These are phyloP conservation scores for Hirtodrosophila confusa DNA, from an alignment of 2,888 invertebrate species.

Conservation along the genomic window DNA sequence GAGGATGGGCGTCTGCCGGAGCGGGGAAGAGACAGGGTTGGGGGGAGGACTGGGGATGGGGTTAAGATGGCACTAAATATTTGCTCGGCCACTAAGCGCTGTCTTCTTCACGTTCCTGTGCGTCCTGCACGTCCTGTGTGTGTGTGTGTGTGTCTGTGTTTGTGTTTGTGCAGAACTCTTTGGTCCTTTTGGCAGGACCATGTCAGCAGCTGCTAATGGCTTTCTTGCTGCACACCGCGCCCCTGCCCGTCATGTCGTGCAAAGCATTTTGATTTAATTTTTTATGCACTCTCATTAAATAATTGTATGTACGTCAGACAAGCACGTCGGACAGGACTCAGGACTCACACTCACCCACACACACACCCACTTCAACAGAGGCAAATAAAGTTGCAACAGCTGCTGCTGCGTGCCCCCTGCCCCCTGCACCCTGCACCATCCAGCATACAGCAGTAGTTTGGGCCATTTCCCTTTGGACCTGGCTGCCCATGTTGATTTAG, in stretches of 20 bases:
- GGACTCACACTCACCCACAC: constrained; percentile 15
- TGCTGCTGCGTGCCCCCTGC: constrained; percentile 7
- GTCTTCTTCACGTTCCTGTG: constrained; percentile 23
- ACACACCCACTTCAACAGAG: too few relatives aligned
- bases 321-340: constrained; percentile 21
- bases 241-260: constrained; percentile 26
- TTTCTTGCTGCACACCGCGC: constrained; percentile 4
- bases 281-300: constrained; percentile 66
- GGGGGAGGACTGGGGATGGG: constrained; percentile 3
- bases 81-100: constrained; percentile 43
- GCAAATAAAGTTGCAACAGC: constrained; percentile 43
- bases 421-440: neutral
- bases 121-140: neutral
- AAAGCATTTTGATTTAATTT: constrained; percentile 62
- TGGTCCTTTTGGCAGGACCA: constrained; percentile 25
- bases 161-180: neutral
- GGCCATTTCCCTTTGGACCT: constrained; percentile 35
- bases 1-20: too few relatives aligned
- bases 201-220: constrained; percentile 49
- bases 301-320: constrained; percentile 29
- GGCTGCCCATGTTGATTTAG: constrained; percentile 62
- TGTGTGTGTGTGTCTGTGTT: neutral
- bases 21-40: neutral
- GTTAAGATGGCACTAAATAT: constrained; percentile 54
- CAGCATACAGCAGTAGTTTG: constrained; percentile 2